These are phyloP conservation scores for Micronycteris hirsuta DNA, from an alignment of 2,113 vertebrate genomes.

Conservation along the genomic window DNA sequence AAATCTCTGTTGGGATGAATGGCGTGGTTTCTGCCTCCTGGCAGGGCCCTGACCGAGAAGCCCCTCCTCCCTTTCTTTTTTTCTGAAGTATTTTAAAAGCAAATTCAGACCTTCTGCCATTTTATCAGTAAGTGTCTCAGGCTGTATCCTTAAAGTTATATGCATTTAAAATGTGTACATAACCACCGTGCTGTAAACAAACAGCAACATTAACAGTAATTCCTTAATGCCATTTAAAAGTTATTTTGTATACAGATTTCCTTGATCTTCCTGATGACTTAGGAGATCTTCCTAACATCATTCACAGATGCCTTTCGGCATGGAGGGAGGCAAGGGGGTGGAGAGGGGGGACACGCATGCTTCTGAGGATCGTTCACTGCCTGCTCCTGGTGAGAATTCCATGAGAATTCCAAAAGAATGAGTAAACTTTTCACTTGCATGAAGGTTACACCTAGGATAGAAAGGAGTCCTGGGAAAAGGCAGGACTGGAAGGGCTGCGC, in stretches of 20 bases:
- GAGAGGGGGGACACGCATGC: fast-evolving
- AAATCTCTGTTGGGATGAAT: not conserved
- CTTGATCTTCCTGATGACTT: not conserved
- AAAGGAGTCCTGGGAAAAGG: not conserved
- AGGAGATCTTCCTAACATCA: not conserved
- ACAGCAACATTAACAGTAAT: not conserved
- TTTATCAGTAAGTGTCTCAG: not conserved
- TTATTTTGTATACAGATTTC: not conserved
- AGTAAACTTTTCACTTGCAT: not conserved
- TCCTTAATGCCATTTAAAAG: not conserved
- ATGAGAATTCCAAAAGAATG: not conserved
- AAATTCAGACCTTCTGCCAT: not conserved
- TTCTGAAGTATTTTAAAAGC: not conserved
- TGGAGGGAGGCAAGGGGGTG: not conserved
- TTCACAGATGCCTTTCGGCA: not conserved
- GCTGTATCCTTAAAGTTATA: not conserved
- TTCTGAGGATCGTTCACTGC: not conserved
- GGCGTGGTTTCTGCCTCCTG: not conserved
- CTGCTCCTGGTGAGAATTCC: not conserved
- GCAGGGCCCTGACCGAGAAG: not conserved
- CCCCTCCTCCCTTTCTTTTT: not conserved
- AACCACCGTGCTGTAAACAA: not conserved
- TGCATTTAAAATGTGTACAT: not conserved
- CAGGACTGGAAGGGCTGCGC: not conserved
- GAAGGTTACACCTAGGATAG: not conserved